A percentile compares a stretch with the other conserved stretches of the same genome.
Conservation (phyloP, 2,113 vertebrate species). For the Vimba vimba region DNA sequence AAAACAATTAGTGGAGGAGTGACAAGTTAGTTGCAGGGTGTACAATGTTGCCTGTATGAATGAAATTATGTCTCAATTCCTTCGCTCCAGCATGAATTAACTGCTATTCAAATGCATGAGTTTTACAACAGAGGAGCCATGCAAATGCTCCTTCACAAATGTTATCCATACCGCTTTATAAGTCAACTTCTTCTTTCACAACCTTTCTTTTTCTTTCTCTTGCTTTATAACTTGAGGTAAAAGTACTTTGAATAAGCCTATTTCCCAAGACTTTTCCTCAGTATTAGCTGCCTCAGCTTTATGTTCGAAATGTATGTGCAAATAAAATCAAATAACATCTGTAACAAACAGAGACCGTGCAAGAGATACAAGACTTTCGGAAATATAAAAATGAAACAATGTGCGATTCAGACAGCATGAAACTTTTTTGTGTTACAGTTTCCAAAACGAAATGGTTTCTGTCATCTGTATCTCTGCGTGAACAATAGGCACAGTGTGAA, state of each 20-base stretch:
- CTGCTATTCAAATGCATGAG: not conserved
- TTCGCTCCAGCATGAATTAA: not conserved
- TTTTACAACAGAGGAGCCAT: not conserved
- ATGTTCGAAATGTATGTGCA: not conserved
- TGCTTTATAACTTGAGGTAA: not conserved
- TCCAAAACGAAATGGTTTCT: not conserved
- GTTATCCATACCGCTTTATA: not conserved
- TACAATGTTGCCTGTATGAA: not conserved
- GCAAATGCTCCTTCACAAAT: not conserved
- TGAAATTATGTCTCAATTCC: not conserved
- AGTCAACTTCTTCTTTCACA: not conserved
- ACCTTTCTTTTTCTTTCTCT: not conserved
- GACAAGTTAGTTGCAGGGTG: not conserved
- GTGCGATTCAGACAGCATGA: not conserved
- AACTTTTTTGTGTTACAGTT: not conserved
- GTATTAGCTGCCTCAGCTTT: not conserved
- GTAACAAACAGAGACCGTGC: not conserved
- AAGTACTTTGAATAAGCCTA: not conserved
- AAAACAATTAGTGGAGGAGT: not conserved
- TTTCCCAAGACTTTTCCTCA: not conserved
- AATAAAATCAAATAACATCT: not conserved
- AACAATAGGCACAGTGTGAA: constrained; percentile 1
- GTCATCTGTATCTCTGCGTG: not conserved
- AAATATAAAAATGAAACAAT: not conserved
- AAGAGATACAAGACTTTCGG: not conserved